Evolutionary conservation across 2,888 invertebrate species (phyloP).

Genomic region (Lacanobia wlatinum): DNA sequence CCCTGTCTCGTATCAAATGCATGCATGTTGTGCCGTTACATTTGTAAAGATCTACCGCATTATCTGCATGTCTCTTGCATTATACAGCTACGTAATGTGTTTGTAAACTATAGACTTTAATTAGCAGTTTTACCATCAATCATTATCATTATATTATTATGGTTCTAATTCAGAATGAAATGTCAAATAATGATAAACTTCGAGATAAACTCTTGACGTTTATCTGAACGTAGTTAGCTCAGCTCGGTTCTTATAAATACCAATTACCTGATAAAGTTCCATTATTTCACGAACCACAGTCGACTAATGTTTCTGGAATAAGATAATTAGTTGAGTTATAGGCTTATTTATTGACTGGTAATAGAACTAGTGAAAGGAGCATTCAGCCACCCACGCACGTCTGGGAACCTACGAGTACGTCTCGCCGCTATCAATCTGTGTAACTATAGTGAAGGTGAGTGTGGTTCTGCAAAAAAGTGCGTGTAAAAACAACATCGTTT

Average conservation of each 20-base stretch:
- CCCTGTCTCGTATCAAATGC: slow-evolving; percentile 62
- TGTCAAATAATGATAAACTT: slow-evolving; percentile 35
- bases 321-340: slow-evolving; percentile 51
- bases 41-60: slow-evolving; percentile 34
- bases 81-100: background rate
- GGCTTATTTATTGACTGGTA: slow-evolving; percentile 45
- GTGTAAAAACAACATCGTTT: slow-evolving; percentile 45
- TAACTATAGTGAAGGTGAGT: slow-evolving; percentile 19
- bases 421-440: slow-evolving; percentile 29
- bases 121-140: background rate
- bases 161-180: slow-evolving; percentile 11
- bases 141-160: background rate
- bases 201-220: slow-evolving; percentile 1
- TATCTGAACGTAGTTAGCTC: slow-evolving; percentile 26
- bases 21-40: slow-evolving; percentile 36
- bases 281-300: slow-evolving; percentile 28
- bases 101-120: background rate
- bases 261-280: slow-evolving; percentile 32
- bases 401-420: slow-evolving; percentile 8
- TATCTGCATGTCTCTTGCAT: slow-evolving; percentile 23
- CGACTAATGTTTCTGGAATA: slow-evolving; percentile 46
- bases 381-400: slow-evolving; percentile 47
- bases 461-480: slow-evolving; percentile 37
- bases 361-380: slow-evolving; percentile 60
- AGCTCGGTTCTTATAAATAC: slow-evolving; percentile 30